Percentiles rank a stretch among this genome's conserved stretches.
phyloP scores from a whole-genome alignment of 2,113 vertebrate genomes.

The Oncorhynchus kisutch region DNA sequence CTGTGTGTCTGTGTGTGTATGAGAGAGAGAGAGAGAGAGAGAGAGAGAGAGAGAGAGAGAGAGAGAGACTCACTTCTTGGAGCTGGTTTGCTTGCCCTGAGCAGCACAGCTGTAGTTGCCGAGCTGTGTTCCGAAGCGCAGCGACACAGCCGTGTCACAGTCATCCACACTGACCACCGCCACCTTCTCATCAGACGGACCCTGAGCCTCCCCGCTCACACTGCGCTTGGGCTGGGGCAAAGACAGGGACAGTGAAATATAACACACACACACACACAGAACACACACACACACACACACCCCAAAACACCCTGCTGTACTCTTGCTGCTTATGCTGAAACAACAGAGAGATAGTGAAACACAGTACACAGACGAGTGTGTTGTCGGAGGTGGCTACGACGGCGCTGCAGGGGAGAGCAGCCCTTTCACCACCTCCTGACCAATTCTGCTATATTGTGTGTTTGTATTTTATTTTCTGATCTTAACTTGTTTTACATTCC shows the following conservation, averaged over 20 bases:
- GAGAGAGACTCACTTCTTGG: conserved; percentile 86
- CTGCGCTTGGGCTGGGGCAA: conserved; percentile 84
- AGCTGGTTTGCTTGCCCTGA: conserved; percentile 93
- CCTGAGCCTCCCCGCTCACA: conserved; percentile 84
- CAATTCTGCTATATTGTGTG: too few relatives aligned
- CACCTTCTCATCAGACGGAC: conserved; percentile 96
- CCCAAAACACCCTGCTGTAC: not conserved
- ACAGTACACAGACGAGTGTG: not conserved
- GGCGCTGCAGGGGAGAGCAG: too few relatives aligned
- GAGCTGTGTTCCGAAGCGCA: conserved; percentile 87
- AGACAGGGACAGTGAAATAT: conserved; percentile 1
- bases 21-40: too few relatives aligned
- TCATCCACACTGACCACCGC: conserved; percentile 91
- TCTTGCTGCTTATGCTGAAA: not conserved
- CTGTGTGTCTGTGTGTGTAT: too few relatives aligned
- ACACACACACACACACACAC: not conserved
- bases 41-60: not conserved
- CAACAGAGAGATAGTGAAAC: not conserved
- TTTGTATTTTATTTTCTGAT: too few relatives aligned
- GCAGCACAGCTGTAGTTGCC: conserved; percentile 96
- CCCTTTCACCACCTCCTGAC: too few relatives aligned
- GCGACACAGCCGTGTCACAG: conserved; percentile 88
- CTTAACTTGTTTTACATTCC: too few relatives aligned
- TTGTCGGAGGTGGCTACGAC: too few relatives aligned
- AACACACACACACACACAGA: not conserved